These are phyloP conservation scores for Tetropium fuscum DNA, from an alignment of 2,888 invertebrate genomes.

Conservation along the genomic window DNA sequence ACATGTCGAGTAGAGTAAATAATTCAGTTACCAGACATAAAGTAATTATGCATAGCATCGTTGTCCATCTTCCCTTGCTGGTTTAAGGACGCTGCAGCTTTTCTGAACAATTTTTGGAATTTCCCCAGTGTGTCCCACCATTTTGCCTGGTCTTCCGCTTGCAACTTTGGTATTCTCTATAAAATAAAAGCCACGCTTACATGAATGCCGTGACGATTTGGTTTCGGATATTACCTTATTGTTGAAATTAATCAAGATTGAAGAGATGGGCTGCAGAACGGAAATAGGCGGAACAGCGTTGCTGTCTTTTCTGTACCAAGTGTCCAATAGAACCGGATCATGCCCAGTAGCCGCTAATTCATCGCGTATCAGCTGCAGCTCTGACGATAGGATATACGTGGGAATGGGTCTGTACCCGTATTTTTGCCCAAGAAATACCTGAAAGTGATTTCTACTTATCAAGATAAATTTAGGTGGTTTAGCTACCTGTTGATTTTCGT, in stretches of 20 bases:
- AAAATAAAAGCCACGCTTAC: constrained; percentile 30
- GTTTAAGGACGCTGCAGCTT: constrained; percentile 89
- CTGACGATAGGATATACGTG: constrained; percentile 92
- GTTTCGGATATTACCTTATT: constrained; percentile 80
- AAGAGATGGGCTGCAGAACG: constrained; percentile 96
- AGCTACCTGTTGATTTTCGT: not conserved
- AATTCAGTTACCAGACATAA: constrained; percentile 96
- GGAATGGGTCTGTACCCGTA: constrained; percentile 99
- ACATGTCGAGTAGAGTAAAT: too few relatives aligned
- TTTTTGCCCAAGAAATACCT: constrained; percentile 96
- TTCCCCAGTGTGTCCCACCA: constrained; percentile 98
- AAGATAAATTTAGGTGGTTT: not conserved
- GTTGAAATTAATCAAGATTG: constrained; percentile 96
- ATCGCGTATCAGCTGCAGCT: constrained; percentile 87
- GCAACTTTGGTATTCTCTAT: constrained; percentile 92
- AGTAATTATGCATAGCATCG: constrained; percentile 97
- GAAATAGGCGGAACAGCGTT: constrained; percentile 97
- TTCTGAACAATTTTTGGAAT: constrained; percentile 94
- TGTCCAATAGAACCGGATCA: constrained; percentile 86
- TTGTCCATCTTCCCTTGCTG: constrained; percentile 88
- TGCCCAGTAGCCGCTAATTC: constrained; percentile 86
- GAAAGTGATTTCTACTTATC: constrained; percentile 21
- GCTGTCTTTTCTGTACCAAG: constrained; percentile 96
- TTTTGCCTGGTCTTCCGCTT: constrained; percentile 95
- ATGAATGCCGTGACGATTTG: too few relatives aligned